A percentile compares a stretch with the other conserved stretches of the same genome.
These are phyloP conservation scores for Lethrus apterus DNA, from an alignment of 1,140 invertebrate species.

Conservation along the genomic window DNA sequence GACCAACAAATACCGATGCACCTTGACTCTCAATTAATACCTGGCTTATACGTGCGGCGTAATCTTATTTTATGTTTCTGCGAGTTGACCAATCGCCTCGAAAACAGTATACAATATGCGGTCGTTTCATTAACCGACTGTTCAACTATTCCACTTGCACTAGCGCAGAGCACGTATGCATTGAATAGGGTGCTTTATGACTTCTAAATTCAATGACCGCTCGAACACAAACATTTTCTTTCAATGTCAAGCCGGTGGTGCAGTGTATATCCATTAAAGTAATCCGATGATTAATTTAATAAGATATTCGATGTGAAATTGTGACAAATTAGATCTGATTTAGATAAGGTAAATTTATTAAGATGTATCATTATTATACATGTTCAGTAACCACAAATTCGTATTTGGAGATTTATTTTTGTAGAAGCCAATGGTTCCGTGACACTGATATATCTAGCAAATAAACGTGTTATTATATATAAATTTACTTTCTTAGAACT, in stretches of 20 bases:
- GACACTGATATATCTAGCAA: too few relatives aligned
- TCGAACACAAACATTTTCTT: constrained; percentile 11
- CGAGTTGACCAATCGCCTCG: constrained; percentile 18
- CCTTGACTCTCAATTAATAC: constrained; percentile 32
- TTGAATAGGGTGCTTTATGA: constrained; percentile 31
- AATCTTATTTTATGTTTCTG: constrained; percentile 31
- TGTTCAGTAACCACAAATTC: too few relatives aligned
- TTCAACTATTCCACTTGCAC: constrained; percentile 23
- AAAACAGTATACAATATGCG: constrained; percentile 13
- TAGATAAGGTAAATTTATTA: too few relatives aligned
- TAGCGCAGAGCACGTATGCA: constrained; percentile 25
- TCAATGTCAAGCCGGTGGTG: too few relatives aligned
- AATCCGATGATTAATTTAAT: constrained; percentile 1
- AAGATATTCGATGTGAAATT: neutral
- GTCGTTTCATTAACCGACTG: constrained; percentile 10
- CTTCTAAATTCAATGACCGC: constrained; percentile 31
- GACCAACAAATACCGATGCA: constrained; percentile 32
- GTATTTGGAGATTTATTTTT: too few relatives aligned
- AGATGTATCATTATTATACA: too few relatives aligned
- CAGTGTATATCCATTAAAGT: too few relatives aligned
- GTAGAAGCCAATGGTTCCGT: too few relatives aligned
- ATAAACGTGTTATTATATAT: too few relatives aligned
- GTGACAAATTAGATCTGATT: constrained; percentile 1
- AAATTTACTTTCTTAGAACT: too few relatives aligned
- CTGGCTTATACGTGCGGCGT: constrained; percentile 28